Conservation (phyloP, 37 sponge, comb jelly and placozoan species). For the Crambe crambe region DNA sequence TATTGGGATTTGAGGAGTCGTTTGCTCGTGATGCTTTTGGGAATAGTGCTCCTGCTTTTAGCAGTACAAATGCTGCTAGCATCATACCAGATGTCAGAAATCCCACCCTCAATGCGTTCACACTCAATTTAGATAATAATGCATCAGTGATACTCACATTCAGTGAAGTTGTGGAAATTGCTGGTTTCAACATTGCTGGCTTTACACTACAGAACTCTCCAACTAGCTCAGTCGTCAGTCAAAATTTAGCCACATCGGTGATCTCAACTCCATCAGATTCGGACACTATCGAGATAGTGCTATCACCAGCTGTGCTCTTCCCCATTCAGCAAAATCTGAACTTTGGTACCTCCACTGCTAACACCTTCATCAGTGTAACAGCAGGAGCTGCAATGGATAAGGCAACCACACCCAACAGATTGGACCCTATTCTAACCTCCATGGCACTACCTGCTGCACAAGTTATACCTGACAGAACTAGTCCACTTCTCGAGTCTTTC, state of each 20-base stretch:
- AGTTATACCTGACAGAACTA: conserved; percentile 66
- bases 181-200: conserved; percentile 2
- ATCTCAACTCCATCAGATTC: conserved; percentile 7
- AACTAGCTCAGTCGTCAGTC: neutral
- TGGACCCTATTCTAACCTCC: conserved; percentile 25
- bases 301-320: conserved; percentile 15
- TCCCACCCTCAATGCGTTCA: conserved; percentile 57
- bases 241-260: conserved; percentile 26
- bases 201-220: conserved; percentile 33
- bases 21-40: conserved; percentile 76
- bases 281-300: conserved; percentile 12
- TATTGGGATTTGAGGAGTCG: conserved; percentile 15
- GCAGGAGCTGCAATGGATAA: conserved; percentile 17
- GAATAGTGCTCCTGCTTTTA: conserved; percentile 40
- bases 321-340: conserved; percentile 34
- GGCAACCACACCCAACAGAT: conserved; percentile 9
- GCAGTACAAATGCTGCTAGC: conserved; percentile 10
- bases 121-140: conserved; percentile 55
- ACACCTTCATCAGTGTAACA: conserved; percentile 49
- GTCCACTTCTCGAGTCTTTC: conserved; percentile 59
- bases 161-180: conserved; percentile 57
- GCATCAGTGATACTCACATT: conserved; percentile 60
- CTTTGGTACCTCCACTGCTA: conserved; percentile 38
- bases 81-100: conserved; percentile 49
- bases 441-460: conserved; percentile 33